These are phyloP conservation scores for Dinomys branickii DNA, from an alignment of 2,113 vertebrate species.

Conservation along the genomic window DNA sequence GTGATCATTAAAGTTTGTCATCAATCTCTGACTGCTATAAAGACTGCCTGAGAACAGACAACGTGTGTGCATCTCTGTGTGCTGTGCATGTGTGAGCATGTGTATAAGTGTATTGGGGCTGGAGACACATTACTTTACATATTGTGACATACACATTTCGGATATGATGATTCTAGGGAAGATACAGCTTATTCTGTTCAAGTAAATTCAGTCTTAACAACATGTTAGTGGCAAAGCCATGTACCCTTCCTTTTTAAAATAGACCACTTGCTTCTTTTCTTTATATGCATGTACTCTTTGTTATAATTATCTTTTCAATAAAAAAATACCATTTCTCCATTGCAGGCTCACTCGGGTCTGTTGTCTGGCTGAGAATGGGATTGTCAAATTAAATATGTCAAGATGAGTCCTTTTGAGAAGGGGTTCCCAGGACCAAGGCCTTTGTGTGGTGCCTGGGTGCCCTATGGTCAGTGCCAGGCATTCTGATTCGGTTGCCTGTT, in stretches of 20 bases:
- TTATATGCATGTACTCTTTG: neutral
- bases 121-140: neutral
- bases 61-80: neutral
- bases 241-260: neutral
- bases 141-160: neutral
- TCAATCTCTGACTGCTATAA: neutral
- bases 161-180: neutral
- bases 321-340: neutral
- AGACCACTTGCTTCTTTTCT: neutral
- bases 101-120: neutral
- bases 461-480: fast-evolving
- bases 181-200: neutral
- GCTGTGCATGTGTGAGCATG: no score
- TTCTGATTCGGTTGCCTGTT: neutral
- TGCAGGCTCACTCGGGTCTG: neutral
- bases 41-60: neutral
- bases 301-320: neutral
- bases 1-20: neutral
- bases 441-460: neutral
- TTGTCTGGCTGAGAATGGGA: neutral
- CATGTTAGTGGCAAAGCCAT: neutral
- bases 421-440: fast-evolving
- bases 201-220: neutral
- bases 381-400: neutral
- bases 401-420: neutral